Conservation (phyloP, 2,888 invertebrate species). For the Drosophila leonis region DNA sequence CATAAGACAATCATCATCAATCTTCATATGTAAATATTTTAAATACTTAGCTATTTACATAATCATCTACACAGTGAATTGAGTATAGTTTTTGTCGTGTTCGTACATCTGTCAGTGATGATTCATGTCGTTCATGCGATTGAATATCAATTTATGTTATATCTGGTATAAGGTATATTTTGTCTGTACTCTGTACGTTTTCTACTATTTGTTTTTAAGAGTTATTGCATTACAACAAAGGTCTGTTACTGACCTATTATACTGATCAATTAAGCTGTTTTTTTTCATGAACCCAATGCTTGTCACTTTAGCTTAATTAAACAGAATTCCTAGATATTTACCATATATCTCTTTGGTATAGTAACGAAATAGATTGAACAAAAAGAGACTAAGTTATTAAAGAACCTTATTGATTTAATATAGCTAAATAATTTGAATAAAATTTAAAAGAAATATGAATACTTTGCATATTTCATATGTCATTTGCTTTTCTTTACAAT, state of each 20-base stretch:
- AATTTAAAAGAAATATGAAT: neutral
- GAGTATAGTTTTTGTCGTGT: neutral
- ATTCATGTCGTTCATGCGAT: no score
- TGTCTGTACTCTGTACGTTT: no score
- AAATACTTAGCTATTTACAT: neutral
- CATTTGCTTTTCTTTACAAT: neutral
- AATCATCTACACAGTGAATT: neutral
- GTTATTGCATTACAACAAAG: no score
- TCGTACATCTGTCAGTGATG: neutral
- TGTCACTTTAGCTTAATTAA: neutral
- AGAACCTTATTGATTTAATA: no score
- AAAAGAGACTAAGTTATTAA: no score
- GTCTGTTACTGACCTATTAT: neutral
- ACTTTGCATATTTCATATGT: neutral
- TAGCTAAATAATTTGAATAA: no score
- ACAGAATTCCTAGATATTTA: no score
- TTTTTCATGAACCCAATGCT: neutral
- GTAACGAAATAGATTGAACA: no score
- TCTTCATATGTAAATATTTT: neutral
- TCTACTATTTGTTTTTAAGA: no score
- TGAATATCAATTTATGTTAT: neutral
- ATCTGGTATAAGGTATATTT: neutral
- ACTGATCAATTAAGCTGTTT: neutral
- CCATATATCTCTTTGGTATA: no score
- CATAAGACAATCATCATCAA: slow-evolving; percentile 3